Evolutionary conservation across 2,113 vertebrate genomes (phyloP).

Genomic region (Polypterus senegalus): DNA sequence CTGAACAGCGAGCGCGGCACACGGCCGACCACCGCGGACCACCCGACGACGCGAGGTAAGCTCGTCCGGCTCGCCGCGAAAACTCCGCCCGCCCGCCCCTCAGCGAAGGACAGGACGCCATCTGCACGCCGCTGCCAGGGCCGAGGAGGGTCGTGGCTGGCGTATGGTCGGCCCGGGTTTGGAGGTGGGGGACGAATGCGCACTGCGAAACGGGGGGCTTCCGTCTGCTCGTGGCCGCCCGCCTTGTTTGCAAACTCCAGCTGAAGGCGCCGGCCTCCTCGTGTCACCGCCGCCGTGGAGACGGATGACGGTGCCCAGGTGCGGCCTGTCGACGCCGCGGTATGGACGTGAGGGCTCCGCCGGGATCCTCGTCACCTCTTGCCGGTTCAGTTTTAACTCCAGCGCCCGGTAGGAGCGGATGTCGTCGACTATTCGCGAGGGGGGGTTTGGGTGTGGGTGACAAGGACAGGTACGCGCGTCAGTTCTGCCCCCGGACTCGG

Average conservation of each 20-base stretch:
- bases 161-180: not conserved
- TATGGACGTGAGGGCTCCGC: not conserved
- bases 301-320: not conserved
- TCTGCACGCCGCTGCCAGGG: not conserved
- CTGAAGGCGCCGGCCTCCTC: not conserved
- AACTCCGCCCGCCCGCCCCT: no score
- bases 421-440: not conserved
- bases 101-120: not conserved
- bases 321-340: not conserved
- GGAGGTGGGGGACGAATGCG: not conserved
- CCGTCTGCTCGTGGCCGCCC: not conserved
- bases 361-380: not conserved
- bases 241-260: no score
- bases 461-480: not conserved
- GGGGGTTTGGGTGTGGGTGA: no score
- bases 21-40: not conserved
- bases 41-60: no score
- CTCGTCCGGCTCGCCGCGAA: not conserved
- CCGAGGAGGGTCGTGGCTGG: not conserved
- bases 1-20: not conserved
- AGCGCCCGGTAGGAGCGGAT: not conserved
- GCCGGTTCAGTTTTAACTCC: not conserved
- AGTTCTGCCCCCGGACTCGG: not conserved
- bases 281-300: not conserved
- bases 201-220: not conserved